These are phyloP conservation scores for Diorhabda carinulata DNA, from an alignment of 1,140 invertebrate genomes.

Conservation along the genomic window DNA sequence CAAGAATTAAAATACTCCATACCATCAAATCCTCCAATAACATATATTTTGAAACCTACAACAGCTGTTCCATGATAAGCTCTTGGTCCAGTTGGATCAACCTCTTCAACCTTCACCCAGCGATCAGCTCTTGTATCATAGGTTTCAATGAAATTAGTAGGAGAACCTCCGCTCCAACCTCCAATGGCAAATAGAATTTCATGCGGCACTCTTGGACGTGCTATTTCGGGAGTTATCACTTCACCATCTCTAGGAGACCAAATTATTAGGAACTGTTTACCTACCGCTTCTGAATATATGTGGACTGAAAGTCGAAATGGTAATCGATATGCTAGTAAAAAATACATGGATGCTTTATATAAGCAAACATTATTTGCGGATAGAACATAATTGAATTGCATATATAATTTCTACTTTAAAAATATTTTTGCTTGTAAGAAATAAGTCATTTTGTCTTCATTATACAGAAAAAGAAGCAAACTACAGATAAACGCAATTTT, in stretches of 20 bases:
- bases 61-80: constrained; percentile 70
- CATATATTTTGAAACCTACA: constrained; percentile 62
- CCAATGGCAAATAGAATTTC: constrained; percentile 71
- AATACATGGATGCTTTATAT: background rate
- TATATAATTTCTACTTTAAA: too few relatives aligned
- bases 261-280: constrained; percentile 28
- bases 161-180: constrained; percentile 68
- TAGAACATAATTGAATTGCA: too few relatives aligned
- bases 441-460: too few relatives aligned
- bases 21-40: constrained; percentile 66
- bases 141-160: constrained; percentile 70
- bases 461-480: too few relatives aligned
- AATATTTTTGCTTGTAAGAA: too few relatives aligned
- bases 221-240: constrained; percentile 60
- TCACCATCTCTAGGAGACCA: constrained; percentile 51
- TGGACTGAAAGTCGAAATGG: constrained; percentile 22
- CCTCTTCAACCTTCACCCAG: constrained; percentile 63
- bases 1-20: constrained; percentile 63
- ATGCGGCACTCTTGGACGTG: constrained; percentile 63
- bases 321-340: constrained; percentile 7
- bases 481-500: too few relatives aligned
- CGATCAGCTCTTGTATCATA: constrained; percentile 74
- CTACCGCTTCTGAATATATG: constrained; percentile 7
- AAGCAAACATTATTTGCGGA: too few relatives aligned
- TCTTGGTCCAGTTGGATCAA: constrained; percentile 59